These are phyloP conservation scores for Thymelicus acteon DNA, from an alignment of 2,888 invertebrate genomes.

Conservation along the genomic window DNA sequence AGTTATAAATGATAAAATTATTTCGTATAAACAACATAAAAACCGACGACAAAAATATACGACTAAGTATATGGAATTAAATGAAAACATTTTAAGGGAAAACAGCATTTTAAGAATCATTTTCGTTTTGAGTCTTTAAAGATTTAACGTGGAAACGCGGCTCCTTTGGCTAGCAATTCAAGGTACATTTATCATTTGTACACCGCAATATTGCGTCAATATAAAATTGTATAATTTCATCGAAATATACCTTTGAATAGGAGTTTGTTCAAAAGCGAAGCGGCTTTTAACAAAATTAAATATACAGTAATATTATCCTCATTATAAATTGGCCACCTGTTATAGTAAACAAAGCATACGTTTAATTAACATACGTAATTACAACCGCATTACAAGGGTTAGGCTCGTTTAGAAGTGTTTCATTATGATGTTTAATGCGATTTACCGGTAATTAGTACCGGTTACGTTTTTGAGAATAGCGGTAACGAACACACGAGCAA, in stretches of 20 bases:
- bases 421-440: too few species aligned
- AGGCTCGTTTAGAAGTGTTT: not conserved
- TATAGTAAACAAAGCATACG: constrained; percentile 42
- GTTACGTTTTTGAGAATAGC: too few species aligned
- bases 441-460: too few species aligned
- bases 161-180: not conserved
- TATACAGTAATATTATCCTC: constrained; percentile 42
- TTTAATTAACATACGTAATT: constrained; percentile 43
- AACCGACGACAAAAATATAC: too few species aligned
- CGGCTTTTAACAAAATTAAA: constrained; percentile 15
- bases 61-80: not conserved
- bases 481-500: too few species aligned
- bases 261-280: constrained; percentile 3
- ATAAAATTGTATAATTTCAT: constrained; percentile 2
- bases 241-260: constrained; percentile 2
- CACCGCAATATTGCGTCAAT: constrained; percentile 2
- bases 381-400: constrained; percentile 33
- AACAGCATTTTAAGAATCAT: not conserved
- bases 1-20: too few species aligned
- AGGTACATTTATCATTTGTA: constrained; percentile 6
- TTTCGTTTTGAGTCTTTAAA: not conserved
- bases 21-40: too few species aligned
- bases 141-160: not conserved
- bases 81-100: not conserved
- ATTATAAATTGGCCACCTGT: constrained; percentile 43